A percentile compares a stretch with the other conserved stretches of the same genome.
These are phyloP conservation scores for Imbricaverruca yamaguchii DNA, from an alignment of 2,888 invertebrate genomes.

Conservation along the genomic window DNA sequence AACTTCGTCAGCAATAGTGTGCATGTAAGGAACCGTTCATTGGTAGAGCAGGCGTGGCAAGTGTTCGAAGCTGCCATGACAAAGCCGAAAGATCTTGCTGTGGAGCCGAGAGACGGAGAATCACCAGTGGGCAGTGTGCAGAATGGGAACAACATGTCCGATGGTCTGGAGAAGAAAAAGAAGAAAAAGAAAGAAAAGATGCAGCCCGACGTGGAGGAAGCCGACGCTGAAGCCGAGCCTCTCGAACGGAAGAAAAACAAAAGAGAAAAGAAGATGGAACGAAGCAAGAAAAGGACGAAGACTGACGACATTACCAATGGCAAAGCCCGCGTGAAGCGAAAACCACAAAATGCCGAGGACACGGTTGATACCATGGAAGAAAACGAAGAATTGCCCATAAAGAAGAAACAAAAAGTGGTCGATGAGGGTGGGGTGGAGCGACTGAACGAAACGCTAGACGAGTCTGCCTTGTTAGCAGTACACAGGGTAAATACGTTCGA, in stretches of 20 bases:
- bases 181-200: slow-evolving; percentile 31
- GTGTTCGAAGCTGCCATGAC: slow-evolving; percentile 40
- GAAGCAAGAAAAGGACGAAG: slow-evolving; percentile 31
- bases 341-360: slow-evolving; percentile 49
- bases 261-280: slow-evolving; percentile 29
- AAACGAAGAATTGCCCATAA: slow-evolving; percentile 16
- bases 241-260: slow-evolving; percentile 26
- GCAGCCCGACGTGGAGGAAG: slow-evolving; percentile 24
- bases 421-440: background rate
- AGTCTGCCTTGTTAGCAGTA: background rate
- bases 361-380: slow-evolving; percentile 43
- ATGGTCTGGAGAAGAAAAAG: slow-evolving; percentile 35
- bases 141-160: slow-evolving; percentile 33
- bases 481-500: background rate
- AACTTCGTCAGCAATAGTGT: slow-evolving; percentile 45
- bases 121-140: slow-evolving; percentile 11
- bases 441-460: background rate
- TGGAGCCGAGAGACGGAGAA: too few species aligned
- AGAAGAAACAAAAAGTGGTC: slow-evolving; percentile 24
- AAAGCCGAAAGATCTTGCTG: slow-evolving; percentile 21
- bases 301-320: slow-evolving; percentile 22
- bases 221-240: slow-evolving; percentile 17
- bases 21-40: slow-evolving; percentile 49
- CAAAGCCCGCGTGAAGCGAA: slow-evolving; percentile 14
- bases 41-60: slow-evolving; percentile 62